Evolutionary conservation across 1,140 invertebrate genomes (phyloP), one percentile per base, ranked within the genome.

Genomic region (Mizuhopecten yessoensis): DNA sequence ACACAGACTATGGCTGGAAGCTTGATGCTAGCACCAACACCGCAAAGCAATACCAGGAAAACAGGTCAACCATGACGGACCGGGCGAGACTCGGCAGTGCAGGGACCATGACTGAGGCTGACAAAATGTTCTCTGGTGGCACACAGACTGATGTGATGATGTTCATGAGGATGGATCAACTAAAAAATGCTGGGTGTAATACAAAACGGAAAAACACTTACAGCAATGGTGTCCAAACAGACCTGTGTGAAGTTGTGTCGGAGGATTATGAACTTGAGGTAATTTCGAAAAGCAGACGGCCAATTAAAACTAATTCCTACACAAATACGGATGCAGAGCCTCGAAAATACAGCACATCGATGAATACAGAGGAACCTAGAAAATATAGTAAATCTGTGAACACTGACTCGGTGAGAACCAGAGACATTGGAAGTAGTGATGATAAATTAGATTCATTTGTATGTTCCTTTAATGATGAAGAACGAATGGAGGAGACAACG

Each of bases 31-130:
- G 92, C 29, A 96, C 96, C 1, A 96, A 96, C 89, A 96, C 96
- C 3, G 34, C 91, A 0, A 90, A 86, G 33, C 39, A 92, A 17
- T 93, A 95, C 29, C 94, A 88, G 17, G 95, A 95, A 42, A 94
- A 95, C 89, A 96, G 95, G 87, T 93, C 94, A 3, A 95, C 94
- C 34, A 95, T 95, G 92, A 97, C 96, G 13, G 96, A 96, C 17
- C 92, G 89, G 23, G 91, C 91, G 10, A 57, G 91, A 10, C 92
- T 88, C 17, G 92, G 93, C 34, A 94, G 94, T 86, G 91, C 93
- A n/a, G 86, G 92, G 0, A 95, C 95, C 11, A 96, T 95, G 91
- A 97, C 96, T 11, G 96, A 96, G 29, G 87, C 34, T 33, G 89
- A 39, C 33, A 33, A 34, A 9, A 75, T 42, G 11, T 91, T 92